A percentile compares a stretch with the other conserved stretches of the same genome.
Conservation (phyloP, 2,888 invertebrate genomes). For the Chironomus tentans region DNA sequence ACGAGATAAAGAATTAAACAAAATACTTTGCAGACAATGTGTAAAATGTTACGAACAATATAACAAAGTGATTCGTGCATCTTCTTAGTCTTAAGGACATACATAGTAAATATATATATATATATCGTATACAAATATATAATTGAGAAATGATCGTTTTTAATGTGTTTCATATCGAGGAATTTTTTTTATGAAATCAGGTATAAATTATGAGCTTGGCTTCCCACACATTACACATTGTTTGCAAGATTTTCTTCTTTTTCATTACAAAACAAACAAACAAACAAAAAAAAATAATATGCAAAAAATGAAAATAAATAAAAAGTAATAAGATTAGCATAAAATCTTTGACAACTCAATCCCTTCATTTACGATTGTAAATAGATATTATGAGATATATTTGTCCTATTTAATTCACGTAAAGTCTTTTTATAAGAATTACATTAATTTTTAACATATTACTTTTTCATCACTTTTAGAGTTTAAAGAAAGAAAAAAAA, state of each 20-base stretch:
- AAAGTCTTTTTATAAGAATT: no score
- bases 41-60: not conserved
- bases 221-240: slow-evolving; percentile 29
- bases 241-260: slow-evolving; percentile 24
- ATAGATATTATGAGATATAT: no score
- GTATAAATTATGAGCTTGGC: not conserved
- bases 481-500: not conserved
- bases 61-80: no score
- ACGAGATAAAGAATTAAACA: not conserved
- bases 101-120: no score
- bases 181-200: no score
- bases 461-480: not conserved
- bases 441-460: not conserved
- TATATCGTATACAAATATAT: no score
- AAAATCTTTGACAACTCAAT: no score
- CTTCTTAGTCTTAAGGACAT: no score
- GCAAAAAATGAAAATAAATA: not conserved
- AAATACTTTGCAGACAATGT: slow-evolving; percentile 4
- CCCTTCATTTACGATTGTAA: no score
- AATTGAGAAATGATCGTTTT: no score
- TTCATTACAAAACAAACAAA: not conserved
- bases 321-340: not conserved
- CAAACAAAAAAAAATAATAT: not conserved
- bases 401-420: no score
- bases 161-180: no score